Percentiles rank a stretch among this genome's conserved stretches.
Conservation (phyloP, 2,888 invertebrate genomes). For the Phragmatobia fuliginosa region DNA sequence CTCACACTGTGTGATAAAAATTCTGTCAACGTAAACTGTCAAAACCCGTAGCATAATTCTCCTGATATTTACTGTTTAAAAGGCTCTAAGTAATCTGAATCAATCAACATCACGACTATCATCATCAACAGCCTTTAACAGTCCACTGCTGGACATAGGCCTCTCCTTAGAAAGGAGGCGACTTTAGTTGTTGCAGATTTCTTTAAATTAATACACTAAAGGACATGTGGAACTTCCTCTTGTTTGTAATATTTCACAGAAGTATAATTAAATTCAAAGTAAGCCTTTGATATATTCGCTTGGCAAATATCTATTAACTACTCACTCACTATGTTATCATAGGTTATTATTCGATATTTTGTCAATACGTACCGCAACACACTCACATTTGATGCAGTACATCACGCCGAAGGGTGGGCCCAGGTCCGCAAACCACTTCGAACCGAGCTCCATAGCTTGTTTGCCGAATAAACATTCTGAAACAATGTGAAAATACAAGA, state of each 20-base stretch:
- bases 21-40: too few relatives aligned
- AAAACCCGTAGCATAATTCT: too few relatives aligned
- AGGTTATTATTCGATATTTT: conserved; percentile 23
- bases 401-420: conserved; percentile 97
- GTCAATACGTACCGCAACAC: conserved; percentile 94
- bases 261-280: not conserved
- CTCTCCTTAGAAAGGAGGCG: too few relatives aligned
- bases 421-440: conserved; percentile 96
- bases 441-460: conserved; percentile 94
- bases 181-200: too few relatives aligned
- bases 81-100: too few relatives aligned
- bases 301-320: too few relatives aligned
- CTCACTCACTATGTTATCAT: not conserved
- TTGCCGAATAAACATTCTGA: conserved; percentile 97
- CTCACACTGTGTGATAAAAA: too few relatives aligned
- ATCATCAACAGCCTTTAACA: too few relatives aligned
- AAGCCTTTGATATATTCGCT: too few relatives aligned
- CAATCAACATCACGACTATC: not conserved
- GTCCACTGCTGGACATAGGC: too few relatives aligned
- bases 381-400: conserved; percentile 98
- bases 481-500: conserved; percentile 76
- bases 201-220: not conserved
- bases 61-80: too few relatives aligned
- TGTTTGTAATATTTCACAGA: not conserved
- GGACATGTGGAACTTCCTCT: not conserved